Evolutionary conservation across 2,113 vertebrate species (phyloP), one percentile per base, ranked within the genome.

Genomic region (cattle (Bos taurus)): DNA sequence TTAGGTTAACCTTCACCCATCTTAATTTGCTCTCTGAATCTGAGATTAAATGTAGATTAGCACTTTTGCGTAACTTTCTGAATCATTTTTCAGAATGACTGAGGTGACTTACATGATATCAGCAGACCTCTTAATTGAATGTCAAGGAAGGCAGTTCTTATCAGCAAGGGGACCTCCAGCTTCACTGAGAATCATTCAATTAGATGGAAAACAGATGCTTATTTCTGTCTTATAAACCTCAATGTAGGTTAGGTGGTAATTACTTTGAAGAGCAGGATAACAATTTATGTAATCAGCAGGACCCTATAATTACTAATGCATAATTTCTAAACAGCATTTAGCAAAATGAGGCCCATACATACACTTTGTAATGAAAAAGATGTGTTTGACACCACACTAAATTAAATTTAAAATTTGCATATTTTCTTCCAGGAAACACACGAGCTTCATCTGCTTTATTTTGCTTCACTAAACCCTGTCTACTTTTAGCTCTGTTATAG

Each of bases 331-430:
- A 96, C 84, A 98, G 97, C 90, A 97, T 98, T 98, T 98, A 98
- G 96, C 95, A 97, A 98, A 98, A 98, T 96, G 95, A 98, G 96
- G 46, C 97, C 96, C 88, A 95, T 94, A 97, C 97, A 97, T 91
- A 97, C 84, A 97, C 74, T 98, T 98, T 81, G 92, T 97, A 98
- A 97, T 97, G 96, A 90, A 97, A 98, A 97, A 97, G 95, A 98
- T 94, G 78, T 97, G 97, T 97, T 98, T 98, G 97, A 98, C 97
- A 98, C 86, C 91, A 98, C n/a, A 90, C 52, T 97, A 97, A 98
- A 98, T 98, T 98, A 94, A 97, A 98, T 97, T 87, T 60, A 97
- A 97, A 97, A 97, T 98, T 95, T 97, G 97, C 98, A 98, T 98
- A 97, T 97, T 93, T 98, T 95, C 86, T 97, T 97, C 91, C 91